Evolutionary conservation across 2,797 vertebrate genomes (phyloP), one percentile per base, ranked within the genome.

Genomic region (Rousettus madagascariensis): DNA sequence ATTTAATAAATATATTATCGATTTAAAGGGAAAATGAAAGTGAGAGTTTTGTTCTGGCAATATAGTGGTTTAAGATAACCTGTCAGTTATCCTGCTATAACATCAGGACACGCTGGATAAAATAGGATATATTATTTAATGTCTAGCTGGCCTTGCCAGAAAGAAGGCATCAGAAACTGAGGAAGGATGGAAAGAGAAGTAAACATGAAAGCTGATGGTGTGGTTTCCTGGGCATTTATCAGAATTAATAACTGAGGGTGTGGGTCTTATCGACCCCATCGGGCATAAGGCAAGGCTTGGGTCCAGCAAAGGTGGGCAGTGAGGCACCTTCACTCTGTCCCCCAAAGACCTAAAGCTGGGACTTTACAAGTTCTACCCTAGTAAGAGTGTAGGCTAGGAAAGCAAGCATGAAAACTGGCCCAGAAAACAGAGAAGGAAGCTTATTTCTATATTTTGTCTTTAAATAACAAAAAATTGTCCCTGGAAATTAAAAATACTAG

Each of bases 1-100:
- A 77, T 51, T 63, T 74, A 68, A 72, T 92, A 53, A 82, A 36
- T 53, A 69, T 26, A 46, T 77, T 83, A 19, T 68, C 87, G 78
- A 77, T 69, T 43, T 80, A 49, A 79, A 86, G 89, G 8, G 53
- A 86, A 92, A 89, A 80, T 51, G 33, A 95, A 83, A 91, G 49
- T 33, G 86, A 80, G 20, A 63, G 33, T 77, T 80, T 36, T 84
- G 30, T 19, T 72, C 36, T 95, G 61, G 30, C 33, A 82, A 36
- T 87, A 30, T 33, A 22, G 10, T 49, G 2, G 19, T 17, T 6
- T 55, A 59, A 59, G 41, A 65, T 72, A 69, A 43, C 12, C 26
- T 77, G 36, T 84, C n/a, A 30, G 0, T 8, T 33, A 6, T 66
- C 19, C 30, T 80, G 24, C 69, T 78, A 0, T 49, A 55, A 83